A percentile compares a stretch with the other conserved stretches of the same genome.
phyloP scores from a whole-genome alignment of 2,797 vertebrate species.

The Mus caroli region DNA sequence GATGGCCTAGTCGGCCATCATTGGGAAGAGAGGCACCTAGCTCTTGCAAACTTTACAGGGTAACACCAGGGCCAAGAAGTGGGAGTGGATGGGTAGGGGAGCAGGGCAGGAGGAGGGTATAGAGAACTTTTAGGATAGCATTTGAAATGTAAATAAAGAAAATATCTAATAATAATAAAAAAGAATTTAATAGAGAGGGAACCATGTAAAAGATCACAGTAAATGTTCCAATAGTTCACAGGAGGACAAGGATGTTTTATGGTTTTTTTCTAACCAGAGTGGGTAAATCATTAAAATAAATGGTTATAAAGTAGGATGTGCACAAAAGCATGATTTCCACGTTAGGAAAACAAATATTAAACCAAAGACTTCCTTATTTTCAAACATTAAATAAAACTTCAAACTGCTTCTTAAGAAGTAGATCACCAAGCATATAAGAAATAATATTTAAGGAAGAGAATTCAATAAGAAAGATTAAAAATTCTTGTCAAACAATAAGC shows the following conservation, averaged over 20 bases:
- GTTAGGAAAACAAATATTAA: not conserved
- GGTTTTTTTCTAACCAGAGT: not conserved
- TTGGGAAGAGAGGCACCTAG: no score
- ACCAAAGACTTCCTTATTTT: not conserved
- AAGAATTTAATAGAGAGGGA: not conserved
- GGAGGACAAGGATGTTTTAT: not conserved
- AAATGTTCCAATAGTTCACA: not conserved
- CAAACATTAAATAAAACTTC: not conserved
- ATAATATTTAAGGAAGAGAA: not conserved
- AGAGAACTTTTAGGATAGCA: no score
- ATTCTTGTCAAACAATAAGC: not conserved
- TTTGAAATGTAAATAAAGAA: no score
- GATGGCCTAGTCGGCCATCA: no score
- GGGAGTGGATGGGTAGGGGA: no score
- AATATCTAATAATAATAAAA: not conserved
- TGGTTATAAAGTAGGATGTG: not conserved
- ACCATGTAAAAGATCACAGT: not conserved
- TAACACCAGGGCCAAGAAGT: no score
- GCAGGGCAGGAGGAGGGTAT: no score
- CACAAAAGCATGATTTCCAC: not conserved
- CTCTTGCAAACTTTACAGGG: no score
- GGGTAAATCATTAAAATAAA: not conserved
- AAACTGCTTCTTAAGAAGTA: not conserved
- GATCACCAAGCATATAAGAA: not conserved
- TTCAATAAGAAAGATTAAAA: conserved; percentile 22